Conservation (phyloP, 2,113 vertebrate species). For the Ifrita kowaldi region DNA sequence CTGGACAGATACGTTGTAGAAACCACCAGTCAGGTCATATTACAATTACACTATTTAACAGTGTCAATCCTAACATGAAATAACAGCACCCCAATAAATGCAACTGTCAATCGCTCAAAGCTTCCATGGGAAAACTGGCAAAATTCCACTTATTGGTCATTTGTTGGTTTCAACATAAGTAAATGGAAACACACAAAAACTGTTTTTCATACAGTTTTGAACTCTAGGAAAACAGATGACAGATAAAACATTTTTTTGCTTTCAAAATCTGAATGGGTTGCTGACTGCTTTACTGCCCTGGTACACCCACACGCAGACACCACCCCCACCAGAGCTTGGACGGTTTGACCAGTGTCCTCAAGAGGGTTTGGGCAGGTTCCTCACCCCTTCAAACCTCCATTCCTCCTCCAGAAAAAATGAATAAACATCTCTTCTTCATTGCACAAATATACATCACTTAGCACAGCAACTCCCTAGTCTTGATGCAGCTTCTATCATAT, state of each 20-base stretch:
- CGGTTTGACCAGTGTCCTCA: not conserved
- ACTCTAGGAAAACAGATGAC: not conserved
- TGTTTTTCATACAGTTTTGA: not conserved
- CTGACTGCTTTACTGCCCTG: not conserved
- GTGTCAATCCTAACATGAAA: not conserved
- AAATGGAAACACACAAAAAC: not conserved
- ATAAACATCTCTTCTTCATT: not conserved
- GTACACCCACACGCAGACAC: not conserved
- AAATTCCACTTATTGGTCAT: not conserved
- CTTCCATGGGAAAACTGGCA: not conserved
- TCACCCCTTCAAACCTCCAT: not conserved
- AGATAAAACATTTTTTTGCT: not conserved
- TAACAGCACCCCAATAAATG: not conserved
- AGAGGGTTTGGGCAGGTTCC: not conserved
- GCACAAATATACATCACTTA: not conserved
- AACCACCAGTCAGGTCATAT: not conserved
- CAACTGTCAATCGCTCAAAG: not conserved
- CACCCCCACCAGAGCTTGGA: not conserved
- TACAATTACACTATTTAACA: not conserved
- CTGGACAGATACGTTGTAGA: not conserved
- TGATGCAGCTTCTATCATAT: not conserved
- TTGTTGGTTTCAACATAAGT: not conserved
- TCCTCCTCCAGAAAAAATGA: not conserved
- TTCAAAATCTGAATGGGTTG: not conserved
- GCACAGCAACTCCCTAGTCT: fast-evolving